Evolutionary conservation across 30 jellyfish, hydroid and myxozoan genomes (phyloP), one percentile per base, ranked within the genome.

Genomic region (Phacellophora camtschatica): DNA sequence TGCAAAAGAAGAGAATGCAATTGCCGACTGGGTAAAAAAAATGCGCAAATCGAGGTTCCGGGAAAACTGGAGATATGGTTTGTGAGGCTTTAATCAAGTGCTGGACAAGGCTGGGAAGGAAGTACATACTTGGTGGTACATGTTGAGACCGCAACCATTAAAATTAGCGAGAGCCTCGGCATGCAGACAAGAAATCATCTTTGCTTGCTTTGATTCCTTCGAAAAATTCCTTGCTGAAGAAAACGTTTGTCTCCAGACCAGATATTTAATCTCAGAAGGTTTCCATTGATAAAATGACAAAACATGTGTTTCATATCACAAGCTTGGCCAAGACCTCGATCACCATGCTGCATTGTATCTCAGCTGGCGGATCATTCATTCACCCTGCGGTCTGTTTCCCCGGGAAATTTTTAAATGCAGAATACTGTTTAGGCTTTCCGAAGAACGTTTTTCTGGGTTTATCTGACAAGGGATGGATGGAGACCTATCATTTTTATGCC

Each of bases 21-120:
- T 59, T 59, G 53, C 74, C 37, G 74, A 59, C 37, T 59, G 74
- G 74, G 49, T 59, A 29, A 59, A 59, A 59, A 50, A 59, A 59
- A n/a, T 20, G 54, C 31, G 74, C 49, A 5, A 11, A 50, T 5
- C 54, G 74, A 23, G 49, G 74, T 32, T 59, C 31, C 31, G 74
- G 74, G 15, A 59, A 59, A 36, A 59, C 18, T 24, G 49, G 23
- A 5, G 74, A 59, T 4, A 29, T 24, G 42, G 74, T 59, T 20
- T 23, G 74, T 13, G 74, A 59, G 46, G 49, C 9, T 46, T 59
- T 25, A 59, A 59, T 23, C 74, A 59, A 59, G 74, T 59, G 16
- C 74, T 59, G 54, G 48, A 59, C 19, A 36, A 29, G 31, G 74
- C 74, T 36, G 74, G 74, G 1, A 59, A 28, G 13, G 31, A 27